These are phyloP conservation scores for Catharus ustulatus DNA, from an alignment of 2,797 vertebrate genomes.

Conservation along the genomic window DNA sequence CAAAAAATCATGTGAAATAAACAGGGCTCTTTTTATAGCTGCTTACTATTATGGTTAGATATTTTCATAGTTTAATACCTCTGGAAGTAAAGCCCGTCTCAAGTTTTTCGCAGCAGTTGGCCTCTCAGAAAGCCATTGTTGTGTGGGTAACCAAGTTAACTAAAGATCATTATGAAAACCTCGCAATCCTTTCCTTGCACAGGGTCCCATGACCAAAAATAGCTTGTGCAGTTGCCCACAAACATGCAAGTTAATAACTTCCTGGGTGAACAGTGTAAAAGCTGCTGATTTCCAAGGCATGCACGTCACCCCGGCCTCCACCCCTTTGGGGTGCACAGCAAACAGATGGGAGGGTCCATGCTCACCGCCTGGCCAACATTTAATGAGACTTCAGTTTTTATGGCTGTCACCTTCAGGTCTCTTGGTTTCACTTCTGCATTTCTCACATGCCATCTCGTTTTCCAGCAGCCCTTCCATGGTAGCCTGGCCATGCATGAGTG, in stretches of 20 bases:
- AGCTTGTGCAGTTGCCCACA: conserved; percentile 69
- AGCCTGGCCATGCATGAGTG: fast-evolving
- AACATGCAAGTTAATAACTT: conserved; percentile 71
- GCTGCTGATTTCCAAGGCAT: conserved; percentile 1
- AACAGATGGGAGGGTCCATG: not conserved
- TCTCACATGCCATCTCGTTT: conserved; percentile 25
- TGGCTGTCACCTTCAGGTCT: not conserved
- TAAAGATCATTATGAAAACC: conserved; percentile 67
- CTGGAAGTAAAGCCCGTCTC: conserved; percentile 60
- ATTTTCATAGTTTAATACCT: conserved; percentile 66
- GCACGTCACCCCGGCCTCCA: not conserved
- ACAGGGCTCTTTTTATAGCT: conserved; percentile 68
- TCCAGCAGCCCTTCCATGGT: not conserved
- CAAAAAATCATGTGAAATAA: conserved; percentile 66
- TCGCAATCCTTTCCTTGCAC: conserved; percentile 67
- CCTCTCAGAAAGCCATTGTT: conserved; percentile 60
- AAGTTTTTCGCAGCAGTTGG: conserved; percentile 60
- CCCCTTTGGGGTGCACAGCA: not conserved
- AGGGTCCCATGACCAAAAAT: conserved; percentile 77
- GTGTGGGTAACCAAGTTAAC: conserved; percentile 67
- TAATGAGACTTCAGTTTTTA: not conserved
- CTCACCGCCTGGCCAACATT: not conserved
- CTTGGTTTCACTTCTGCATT: conserved; percentile 1
- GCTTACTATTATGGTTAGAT: conserved; percentile 67
- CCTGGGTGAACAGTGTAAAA: conserved; percentile 66